phyloP scores from a whole-genome alignment of 2,888 invertebrate species.

The Kuschelorhynchus macadamiae region DNA sequence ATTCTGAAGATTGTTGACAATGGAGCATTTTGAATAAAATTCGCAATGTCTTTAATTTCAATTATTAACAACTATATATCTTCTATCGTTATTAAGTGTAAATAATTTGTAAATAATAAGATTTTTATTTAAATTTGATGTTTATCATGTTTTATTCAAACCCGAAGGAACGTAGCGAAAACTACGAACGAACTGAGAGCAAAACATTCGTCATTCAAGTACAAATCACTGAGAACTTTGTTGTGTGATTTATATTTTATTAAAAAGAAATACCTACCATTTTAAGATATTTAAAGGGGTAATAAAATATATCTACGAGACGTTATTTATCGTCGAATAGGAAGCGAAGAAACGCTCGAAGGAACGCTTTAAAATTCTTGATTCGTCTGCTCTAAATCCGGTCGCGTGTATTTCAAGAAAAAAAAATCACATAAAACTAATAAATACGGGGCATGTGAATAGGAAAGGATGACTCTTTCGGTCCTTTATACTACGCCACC shows the following conservation, averaged over 20 bases:
- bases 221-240: background rate
- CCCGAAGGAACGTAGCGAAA: no score
- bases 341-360: background rate
- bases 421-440: slow-evolving; percentile 25
- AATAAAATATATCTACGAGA: slow-evolving; percentile 45
- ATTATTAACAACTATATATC: no score
- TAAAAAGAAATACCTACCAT: slow-evolving; percentile 9
- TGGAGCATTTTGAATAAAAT: no score
- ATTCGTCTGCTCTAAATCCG: slow-evolving; percentile 5
- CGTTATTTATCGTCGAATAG: background rate
- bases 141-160: no score
- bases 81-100: no score
- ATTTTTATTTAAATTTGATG: no score
- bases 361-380: slow-evolving; percentile 10
- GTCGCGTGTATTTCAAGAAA: slow-evolving; percentile 11
- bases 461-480: slow-evolving; percentile 5
- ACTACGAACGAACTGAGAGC: no score
- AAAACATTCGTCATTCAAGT: background rate
- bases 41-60: no score
- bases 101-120: no score
- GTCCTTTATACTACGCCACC: slow-evolving; percentile 20
- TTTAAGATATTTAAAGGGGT: slow-evolving; percentile 16
- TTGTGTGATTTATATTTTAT: slow-evolving; percentile 9
- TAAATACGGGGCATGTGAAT: slow-evolving; percentile 20
- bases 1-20: no score